phyloP scores from a whole-genome alignment of 2,888 invertebrate species.

The Pandemis cinnamomeana region DNA sequence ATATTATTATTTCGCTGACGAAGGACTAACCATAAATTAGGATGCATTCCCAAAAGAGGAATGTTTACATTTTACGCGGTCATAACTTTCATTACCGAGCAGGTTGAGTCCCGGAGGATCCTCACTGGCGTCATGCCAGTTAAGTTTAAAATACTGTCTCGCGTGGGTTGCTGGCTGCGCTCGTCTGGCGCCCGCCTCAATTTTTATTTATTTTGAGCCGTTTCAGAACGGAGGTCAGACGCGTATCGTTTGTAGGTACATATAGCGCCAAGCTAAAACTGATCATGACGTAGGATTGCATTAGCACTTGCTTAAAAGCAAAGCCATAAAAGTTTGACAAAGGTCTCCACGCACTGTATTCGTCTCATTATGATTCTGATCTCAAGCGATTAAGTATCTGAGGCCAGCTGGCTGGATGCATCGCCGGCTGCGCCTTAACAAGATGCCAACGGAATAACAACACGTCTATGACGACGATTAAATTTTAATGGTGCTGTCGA shows the following conservation, averaged over 20 bases:
- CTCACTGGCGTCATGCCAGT: conserved; percentile 69
- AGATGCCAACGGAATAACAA: conserved; percentile 61
- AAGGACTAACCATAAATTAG: conserved; percentile 2
- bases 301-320: not conserved
- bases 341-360: not conserved
- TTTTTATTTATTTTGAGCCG: conserved; percentile 43
- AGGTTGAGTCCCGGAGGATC: conserved; percentile 50
- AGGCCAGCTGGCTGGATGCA: conserved; percentile 25
- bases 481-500: conserved; percentile 63
- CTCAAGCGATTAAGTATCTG: conserved; percentile 28
- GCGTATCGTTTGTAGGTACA: conserved; percentile 13
- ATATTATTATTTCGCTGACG: not conserved
- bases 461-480: conserved; percentile 61
- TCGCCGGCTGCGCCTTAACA: conserved; percentile 14
- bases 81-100: conserved; percentile 63
- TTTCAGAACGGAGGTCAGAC: conserved; percentile 39
- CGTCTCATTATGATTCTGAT: conserved; percentile 35
- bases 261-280: not conserved
- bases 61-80: conserved; percentile 62
- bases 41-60: conserved; percentile 63
- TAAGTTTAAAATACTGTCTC: conserved; percentile 67
- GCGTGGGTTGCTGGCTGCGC: conserved; percentile 54
- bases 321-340: not conserved
- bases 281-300: conserved; percentile 15
- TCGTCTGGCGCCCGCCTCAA: conserved; percentile 50